Percentiles rank a stretch among this genome's conserved stretches.
Evolutionary conservation across 2,113 vertebrate species (phyloP).

Genomic region (Mandrillus leucophaeus): DNA sequence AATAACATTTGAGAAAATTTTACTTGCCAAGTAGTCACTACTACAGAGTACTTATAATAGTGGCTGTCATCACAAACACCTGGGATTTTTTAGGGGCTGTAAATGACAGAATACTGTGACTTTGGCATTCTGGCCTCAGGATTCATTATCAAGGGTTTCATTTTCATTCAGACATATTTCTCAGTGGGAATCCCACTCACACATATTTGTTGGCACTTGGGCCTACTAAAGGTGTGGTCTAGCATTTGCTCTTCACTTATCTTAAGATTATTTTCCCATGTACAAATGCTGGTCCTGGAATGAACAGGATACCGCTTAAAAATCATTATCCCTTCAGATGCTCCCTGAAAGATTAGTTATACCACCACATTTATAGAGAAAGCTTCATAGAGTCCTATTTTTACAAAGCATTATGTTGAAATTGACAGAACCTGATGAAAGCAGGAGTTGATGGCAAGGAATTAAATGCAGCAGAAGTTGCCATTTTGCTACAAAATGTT

Average conservation of each 20-base stretch:
- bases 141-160: neutral
- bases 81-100: neutral
- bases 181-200: neutral
- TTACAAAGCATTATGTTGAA: neutral
- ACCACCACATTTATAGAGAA: neutral
- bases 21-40: neutral
- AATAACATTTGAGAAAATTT: neutral
- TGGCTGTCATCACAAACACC: neutral
- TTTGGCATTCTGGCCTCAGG: neutral
- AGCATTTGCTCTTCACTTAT: neutral
- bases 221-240: neutral
- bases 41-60: neutral
- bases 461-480: neutral
- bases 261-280: neutral
- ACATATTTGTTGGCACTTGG: neutral
- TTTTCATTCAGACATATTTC: neutral
- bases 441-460: neutral
- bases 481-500: neutral
- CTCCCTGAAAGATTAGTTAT: neutral
- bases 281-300: neutral
- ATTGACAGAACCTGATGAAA: neutral
- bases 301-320: neutral
- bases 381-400: neutral
- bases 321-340: neutral
- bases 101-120: neutral